Evolutionary conservation across 2,113 vertebrate genomes (phyloP).

Genomic region (Anoura caudifer): DNA sequence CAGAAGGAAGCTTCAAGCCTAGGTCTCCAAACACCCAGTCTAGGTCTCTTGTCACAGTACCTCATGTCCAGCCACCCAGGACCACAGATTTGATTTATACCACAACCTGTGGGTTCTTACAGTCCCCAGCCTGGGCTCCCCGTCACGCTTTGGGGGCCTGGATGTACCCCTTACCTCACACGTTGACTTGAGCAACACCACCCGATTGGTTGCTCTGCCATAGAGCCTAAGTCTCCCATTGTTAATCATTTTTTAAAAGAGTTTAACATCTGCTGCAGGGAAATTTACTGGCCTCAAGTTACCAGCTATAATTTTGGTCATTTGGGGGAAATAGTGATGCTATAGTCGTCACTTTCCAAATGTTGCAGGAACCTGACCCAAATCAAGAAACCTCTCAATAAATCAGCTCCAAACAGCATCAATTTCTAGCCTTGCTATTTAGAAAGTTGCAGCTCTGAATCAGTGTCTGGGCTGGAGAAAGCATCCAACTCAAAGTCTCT

Average conservation of each 20-base stretch:
- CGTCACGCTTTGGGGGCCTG: background rate
- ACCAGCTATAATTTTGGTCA: conserved; percentile 76
- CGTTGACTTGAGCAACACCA: conserved; percentile 51
- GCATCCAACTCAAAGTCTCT: conserved; percentile 52
- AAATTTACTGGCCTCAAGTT: conserved; percentile 77
- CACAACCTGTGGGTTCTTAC: conserved; percentile 36
- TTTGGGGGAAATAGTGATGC: conserved; percentile 76
- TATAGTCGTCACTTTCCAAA: conserved; percentile 73
- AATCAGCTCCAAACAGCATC: conserved; percentile 67
- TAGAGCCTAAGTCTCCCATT: conserved; percentile 61
- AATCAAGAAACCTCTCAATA: conserved; percentile 75
- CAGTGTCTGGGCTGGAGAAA: conserved; percentile 71
- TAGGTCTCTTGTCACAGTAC: background rate
- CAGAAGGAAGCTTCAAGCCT: conserved; percentile 5
- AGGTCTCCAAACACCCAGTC: background rate
- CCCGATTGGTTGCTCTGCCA: conserved; percentile 41
- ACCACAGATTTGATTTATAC: conserved; percentile 55
- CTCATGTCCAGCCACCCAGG: conserved; percentile 2
- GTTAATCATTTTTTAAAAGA: conserved; percentile 76
- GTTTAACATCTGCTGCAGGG: conserved; percentile 75
- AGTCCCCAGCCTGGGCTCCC: conserved; percentile 32
- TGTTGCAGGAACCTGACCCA: conserved; percentile 71
- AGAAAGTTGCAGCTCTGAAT: conserved; percentile 66
- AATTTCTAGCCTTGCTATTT: conserved; percentile 51
- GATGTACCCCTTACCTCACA: conserved; percentile 61